Evolutionary conservation across 1,140 invertebrate genomes (phyloP).

Genomic region (Thaumetopoea pityocampa): DNA sequence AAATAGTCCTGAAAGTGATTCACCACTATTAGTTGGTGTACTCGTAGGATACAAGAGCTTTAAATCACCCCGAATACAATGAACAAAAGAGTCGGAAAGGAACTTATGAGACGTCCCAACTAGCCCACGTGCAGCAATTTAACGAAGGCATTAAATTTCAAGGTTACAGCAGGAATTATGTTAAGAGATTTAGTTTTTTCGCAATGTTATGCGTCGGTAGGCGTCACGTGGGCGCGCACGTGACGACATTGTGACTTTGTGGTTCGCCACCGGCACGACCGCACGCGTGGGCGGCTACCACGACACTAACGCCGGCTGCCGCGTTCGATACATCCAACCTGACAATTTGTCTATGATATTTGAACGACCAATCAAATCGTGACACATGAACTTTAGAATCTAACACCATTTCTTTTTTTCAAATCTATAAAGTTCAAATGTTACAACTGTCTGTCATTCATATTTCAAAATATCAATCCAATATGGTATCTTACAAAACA

Average conservation of each 20-base stretch:
- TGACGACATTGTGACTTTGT: constrained; percentile 48
- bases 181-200: constrained; percentile 65
- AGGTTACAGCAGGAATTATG: constrained; percentile 57
- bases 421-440: constrained; percentile 3
- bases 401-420: neutral
- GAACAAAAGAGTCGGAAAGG: constrained; percentile 43
- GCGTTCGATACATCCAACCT: constrained; percentile 20
- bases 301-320: constrained; percentile 46
- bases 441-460: constrained; percentile 20
- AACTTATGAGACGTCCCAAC: constrained; percentile 37
- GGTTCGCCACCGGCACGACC: constrained; percentile 46
- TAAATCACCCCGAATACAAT: constrained; percentile 41
- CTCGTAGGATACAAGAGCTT: constrained; percentile 8
- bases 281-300: constrained; percentile 57
- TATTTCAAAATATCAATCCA: constrained; percentile 35
- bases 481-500: no score
- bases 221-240: constrained; percentile 70
- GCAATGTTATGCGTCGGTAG: constrained; percentile 63
- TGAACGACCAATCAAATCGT: constrained; percentile 14
- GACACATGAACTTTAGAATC: constrained; percentile 13
- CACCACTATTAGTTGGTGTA: constrained; percentile 1
- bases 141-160: constrained; percentile 64
- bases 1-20: constrained; percentile 6
- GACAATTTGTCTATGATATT: constrained; percentile 27
- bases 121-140: constrained; percentile 55